These are phyloP conservation scores for Arctocebus calabarensis DNA, from an alignment of 2,797 vertebrate species.

Conservation along the genomic window DNA sequence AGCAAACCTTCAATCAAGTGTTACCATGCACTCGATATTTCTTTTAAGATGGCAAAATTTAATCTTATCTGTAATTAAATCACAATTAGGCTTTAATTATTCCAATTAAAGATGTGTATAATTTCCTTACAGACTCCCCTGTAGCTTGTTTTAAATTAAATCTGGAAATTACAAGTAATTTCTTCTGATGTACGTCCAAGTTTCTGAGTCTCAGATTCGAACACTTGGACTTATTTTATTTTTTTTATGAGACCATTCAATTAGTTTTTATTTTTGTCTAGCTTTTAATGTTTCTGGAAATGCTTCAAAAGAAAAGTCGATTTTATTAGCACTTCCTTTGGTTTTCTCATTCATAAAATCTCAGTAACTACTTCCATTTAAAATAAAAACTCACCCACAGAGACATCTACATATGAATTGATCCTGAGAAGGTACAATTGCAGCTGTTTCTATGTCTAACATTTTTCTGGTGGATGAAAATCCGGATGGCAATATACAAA, in stretches of 20 bases:
- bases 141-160: constrained; percentile 77
- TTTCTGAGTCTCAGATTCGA: constrained; percentile 24
- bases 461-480: background rate
- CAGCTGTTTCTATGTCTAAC: background rate
- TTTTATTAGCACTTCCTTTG: background rate
- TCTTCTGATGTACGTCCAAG: constrained; percentile 59
- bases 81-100: constrained; percentile 72
- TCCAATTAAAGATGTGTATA: constrained; percentile 69
- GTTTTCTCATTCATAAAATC: background rate
- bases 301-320: constrained; percentile 32
- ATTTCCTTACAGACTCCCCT: constrained; percentile 58
- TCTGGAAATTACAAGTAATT: constrained; percentile 68
- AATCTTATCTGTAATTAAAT: constrained; percentile 74
- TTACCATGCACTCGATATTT: constrained; percentile 55
- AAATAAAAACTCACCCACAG: background rate
- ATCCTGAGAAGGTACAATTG: background rate
- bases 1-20: constrained; percentile 6
- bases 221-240: background rate
- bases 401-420: background rate
- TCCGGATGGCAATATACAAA: background rate
- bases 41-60: constrained; percentile 56
- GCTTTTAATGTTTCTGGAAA: constrained; percentile 52
- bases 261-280: constrained; percentile 57
- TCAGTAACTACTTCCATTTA: constrained; percentile 1
- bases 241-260: constrained; percentile 32